Evolutionary conservation across 2,888 invertebrate genomes (phyloP).

Genomic region (Diaperis boleti): DNA sequence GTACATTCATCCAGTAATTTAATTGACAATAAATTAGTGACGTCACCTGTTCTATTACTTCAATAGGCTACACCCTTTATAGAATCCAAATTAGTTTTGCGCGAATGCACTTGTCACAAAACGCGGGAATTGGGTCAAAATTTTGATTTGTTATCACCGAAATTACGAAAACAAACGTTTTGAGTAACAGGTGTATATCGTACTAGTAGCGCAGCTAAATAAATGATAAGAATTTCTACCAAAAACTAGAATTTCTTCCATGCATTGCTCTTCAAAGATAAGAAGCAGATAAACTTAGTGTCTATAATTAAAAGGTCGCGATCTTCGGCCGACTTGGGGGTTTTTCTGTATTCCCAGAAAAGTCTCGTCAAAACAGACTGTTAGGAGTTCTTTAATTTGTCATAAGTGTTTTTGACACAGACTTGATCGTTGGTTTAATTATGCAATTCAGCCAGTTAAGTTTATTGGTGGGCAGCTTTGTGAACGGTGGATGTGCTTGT

Average conservation of each 20-base stretch:
- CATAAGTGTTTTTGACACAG: slow-evolving; percentile 37
- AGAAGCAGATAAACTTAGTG: slow-evolving; percentile 12
- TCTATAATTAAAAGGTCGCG: slow-evolving; percentile 28
- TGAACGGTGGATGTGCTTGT: slow-evolving; percentile 22
- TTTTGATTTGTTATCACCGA: too few species aligned
- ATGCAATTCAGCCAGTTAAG: slow-evolving; percentile 57
- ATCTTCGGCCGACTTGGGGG: slow-evolving; percentile 2
- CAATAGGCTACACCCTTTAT: slow-evolving; percentile 34
- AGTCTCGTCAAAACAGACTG: neutral
- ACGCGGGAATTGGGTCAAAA: too few species aligned
- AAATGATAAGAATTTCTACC: too few species aligned
- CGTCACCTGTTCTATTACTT: slow-evolving; percentile 22
- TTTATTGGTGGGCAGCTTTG: slow-evolving; percentile 41
- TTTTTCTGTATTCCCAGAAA: slow-evolving; percentile 2
- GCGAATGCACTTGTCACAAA: too few species aligned
- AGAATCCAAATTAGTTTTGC: slow-evolving; percentile 24
- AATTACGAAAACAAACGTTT: too few species aligned
- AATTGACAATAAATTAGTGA: slow-evolving; percentile 18
- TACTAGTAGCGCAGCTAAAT: too few species aligned
- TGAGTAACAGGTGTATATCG: too few species aligned
- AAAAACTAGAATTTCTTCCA: too few species aligned
- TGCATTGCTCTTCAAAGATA: neutral
- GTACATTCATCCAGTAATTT: neutral
- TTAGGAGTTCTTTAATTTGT: slow-evolving; percentile 20
- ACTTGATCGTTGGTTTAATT: slow-evolving; percentile 47